phyloP scores from a whole-genome alignment of 2,888 invertebrate species.

The Piscicola geometra region DNA sequence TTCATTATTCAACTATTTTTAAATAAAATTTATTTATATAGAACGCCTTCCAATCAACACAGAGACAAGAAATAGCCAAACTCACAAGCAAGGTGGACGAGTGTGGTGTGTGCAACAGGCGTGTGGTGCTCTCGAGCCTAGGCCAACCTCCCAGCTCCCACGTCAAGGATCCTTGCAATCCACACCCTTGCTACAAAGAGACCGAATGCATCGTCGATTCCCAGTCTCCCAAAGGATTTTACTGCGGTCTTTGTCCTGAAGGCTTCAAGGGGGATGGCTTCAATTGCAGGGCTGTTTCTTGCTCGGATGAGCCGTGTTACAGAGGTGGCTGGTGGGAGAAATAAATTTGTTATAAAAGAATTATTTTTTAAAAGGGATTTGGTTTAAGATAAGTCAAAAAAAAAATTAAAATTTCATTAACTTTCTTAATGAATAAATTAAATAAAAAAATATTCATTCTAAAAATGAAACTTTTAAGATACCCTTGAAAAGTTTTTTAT shows the following conservation, averaged over 20 bases:
- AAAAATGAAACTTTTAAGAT: too few species aligned
- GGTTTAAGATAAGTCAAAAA: too few species aligned
- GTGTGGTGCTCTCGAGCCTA: neutral
- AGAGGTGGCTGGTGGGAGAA: constrained; percentile 29
- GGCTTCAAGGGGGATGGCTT: constrained; percentile 72
- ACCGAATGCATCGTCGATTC: constrained; percentile 36
- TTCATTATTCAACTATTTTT: too few species aligned
- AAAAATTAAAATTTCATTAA: too few species aligned
- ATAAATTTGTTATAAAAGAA: too few species aligned
- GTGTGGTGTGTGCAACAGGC: neutral
- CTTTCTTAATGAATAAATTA: too few species aligned
- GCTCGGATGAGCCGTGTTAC: constrained; percentile 39
- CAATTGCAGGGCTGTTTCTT: constrained; percentile 36
- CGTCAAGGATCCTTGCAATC: constrained; percentile 35
- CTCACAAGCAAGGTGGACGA: neutral
- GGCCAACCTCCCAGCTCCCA: neutral
- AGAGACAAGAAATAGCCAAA: neutral
- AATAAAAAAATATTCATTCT: too few species aligned
- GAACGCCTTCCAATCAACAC: too few species aligned
- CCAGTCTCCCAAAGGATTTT: constrained; percentile 56
- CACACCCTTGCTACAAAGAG: constrained; percentile 49
- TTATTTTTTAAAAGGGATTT: too few species aligned
- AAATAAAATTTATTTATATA: too few species aligned
- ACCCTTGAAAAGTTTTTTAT: too few species aligned
- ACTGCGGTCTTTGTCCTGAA: constrained; percentile 70